A percentile compares a stretch with the other conserved stretches of the same genome.
These are phyloP conservation scores for Empidonax alnorum DNA, from an alignment of 2,113 vertebrate genomes.

Conservation along the genomic window DNA sequence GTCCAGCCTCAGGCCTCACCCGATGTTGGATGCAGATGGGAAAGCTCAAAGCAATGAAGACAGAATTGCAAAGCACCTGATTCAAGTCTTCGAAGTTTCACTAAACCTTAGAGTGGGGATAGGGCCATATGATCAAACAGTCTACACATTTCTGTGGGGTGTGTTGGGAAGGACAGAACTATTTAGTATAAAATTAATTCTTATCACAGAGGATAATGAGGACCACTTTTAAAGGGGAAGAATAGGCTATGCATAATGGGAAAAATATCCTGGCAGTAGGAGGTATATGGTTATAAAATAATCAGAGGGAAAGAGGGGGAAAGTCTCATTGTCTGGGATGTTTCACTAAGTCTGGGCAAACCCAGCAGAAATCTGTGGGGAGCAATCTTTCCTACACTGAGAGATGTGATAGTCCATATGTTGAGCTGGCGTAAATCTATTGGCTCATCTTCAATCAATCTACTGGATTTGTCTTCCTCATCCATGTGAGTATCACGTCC, in stretches of 20 bases:
- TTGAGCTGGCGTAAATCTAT: not conserved
- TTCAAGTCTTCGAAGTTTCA: not conserved
- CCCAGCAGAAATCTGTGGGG: slow-evolving; percentile 6
- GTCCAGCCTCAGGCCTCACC: not conserved
- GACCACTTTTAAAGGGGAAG: not conserved
- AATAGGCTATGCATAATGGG: not conserved
- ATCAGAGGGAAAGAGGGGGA: not conserved
- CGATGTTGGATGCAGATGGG: not conserved
- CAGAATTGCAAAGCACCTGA: not conserved
- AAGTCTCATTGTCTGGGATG: slow-evolving; percentile 8
- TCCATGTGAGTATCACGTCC: not conserved
- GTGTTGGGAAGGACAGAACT: not conserved
- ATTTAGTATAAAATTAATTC: not conserved
- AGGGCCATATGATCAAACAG: not conserved
- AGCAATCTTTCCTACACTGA: slow-evolving; percentile 10
- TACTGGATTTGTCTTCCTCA: not conserved
- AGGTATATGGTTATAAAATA: not conserved
- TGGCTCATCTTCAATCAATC: slow-evolving; percentile 14
- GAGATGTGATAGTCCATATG: slow-evolving; percentile 44
- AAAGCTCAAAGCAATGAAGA: not conserved
- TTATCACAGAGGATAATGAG: not conserved
- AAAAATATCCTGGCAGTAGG: not conserved
- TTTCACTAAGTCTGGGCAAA: slow-evolving; percentile 2
- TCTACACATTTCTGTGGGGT: not conserved
- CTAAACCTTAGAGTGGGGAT: accelerated